Conservation (phyloP, 2,888 invertebrate genomes). For the Cataglyphis altisquamis region DNA sequence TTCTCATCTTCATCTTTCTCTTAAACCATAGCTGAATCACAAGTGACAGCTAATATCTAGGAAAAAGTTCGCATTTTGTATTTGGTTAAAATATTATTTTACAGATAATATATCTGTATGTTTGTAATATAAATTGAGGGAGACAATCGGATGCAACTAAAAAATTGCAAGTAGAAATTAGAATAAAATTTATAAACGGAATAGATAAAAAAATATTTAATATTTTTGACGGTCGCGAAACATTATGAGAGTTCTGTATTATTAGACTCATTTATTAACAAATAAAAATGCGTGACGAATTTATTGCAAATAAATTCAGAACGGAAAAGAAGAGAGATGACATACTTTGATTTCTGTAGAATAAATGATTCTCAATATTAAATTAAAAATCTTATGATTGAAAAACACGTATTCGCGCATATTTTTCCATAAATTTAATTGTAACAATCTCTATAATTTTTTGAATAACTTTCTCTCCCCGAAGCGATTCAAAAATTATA, state of each 20-base stretch:
- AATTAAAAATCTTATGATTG: not conserved
- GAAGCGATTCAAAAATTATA: not conserved
- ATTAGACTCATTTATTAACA: not conserved
- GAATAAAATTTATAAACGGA: not conserved
- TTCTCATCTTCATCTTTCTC: conserved; percentile 36
- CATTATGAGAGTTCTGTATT: not conserved
- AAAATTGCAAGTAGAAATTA: not conserved
- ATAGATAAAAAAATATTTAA: not conserved
- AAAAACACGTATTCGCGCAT: not conserved
- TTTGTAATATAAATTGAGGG: not conserved
- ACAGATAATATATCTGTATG: not conserved
- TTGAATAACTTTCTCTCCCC: not conserved
- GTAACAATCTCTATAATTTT: not conserved
- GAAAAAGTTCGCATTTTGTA: not conserved
- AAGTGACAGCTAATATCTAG: conserved; percentile 15
- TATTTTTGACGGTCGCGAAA: not conserved
- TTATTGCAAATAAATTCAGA: conserved; percentile 52
- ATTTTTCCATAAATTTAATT: conserved; percentile 5
- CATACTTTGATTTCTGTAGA: conserved; percentile 9
- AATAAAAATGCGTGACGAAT: conserved; percentile 22
- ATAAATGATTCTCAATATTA: not conserved
- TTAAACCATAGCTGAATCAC: conserved; percentile 10
- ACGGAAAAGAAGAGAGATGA: conserved; percentile 21
- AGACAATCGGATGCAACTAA: not conserved
- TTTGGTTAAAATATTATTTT: conserved; percentile 11